These are phyloP conservation scores for Thelaira solivaga DNA, from an alignment of 2,888 invertebrate species.

Conservation along the genomic window DNA sequence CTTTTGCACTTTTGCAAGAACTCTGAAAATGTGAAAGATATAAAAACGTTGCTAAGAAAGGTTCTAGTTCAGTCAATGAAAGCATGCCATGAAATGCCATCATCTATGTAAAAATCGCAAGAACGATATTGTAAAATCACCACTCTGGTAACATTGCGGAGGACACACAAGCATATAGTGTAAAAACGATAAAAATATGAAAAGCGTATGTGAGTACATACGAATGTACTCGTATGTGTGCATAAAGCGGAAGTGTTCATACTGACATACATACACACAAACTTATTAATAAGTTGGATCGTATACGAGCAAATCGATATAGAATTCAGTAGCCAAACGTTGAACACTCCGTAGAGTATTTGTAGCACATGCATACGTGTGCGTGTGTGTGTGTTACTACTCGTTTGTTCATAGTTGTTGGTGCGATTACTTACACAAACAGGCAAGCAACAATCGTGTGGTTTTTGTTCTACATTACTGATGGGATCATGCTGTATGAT, in stretches of 20 bases:
- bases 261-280: not conserved
- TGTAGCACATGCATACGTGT: not conserved
- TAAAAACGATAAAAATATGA: slow-evolving; percentile 5
- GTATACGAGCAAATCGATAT: not conserved
- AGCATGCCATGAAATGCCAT: too few species aligned
- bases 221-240: not conserved
- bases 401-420: not conserved
- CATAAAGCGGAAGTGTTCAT: slow-evolving; percentile 53
- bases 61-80: too few species aligned
- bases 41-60: too few species aligned
- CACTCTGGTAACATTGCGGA: too few species aligned
- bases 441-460: slow-evolving; percentile 40
- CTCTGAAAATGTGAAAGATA: too few species aligned
- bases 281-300: not conserved
- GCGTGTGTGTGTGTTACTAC: too few species aligned
- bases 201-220: not conserved
- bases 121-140: too few species aligned
- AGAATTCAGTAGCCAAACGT: slow-evolving; percentile 21
- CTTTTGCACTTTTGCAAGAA: too few species aligned
- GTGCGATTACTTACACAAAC: not conserved
- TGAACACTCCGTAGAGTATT: slow-evolving; percentile 17
- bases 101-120: too few species aligned
- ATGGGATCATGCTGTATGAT: slow-evolving; percentile 60
- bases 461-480: slow-evolving; percentile 38
- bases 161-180: slow-evolving; percentile 15